A percentile compares a stretch with the other conserved stretches of the same genome.
Evolutionary conservation across 2,888 invertebrate species (phyloP).

Genomic region (Aphodius sticticus): DNA sequence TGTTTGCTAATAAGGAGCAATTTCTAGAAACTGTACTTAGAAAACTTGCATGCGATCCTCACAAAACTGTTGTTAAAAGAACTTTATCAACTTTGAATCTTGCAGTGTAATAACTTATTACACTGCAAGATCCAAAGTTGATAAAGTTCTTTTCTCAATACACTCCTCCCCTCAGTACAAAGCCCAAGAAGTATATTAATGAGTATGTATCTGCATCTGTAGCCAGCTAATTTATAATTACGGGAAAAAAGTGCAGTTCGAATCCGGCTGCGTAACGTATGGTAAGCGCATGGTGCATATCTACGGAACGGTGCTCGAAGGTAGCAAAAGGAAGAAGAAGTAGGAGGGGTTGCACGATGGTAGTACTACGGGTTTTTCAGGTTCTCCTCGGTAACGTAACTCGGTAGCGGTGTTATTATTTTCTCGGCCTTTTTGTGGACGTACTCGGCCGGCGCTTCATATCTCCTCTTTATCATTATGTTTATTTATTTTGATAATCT

Average conservation of each 20-base stretch:
- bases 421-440: not conserved
- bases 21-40: too few species aligned
- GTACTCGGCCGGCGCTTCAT: not conserved
- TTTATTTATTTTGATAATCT: conserved; percentile 20
- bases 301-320: not conserved
- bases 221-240: conserved; percentile 12
- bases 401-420: conserved; percentile 16
- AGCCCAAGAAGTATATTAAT: not conserved
- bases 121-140: not conserved
- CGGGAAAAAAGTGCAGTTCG: not conserved
- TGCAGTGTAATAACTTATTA: not conserved
- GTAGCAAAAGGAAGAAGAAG: not conserved
- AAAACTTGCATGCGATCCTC: too few species aligned
- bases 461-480: conserved; percentile 17
- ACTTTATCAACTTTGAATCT: too few species aligned
- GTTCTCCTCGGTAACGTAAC: not conserved
- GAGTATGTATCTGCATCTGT: not conserved
- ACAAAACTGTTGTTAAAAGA: too few species aligned
- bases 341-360: not conserved
- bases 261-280: not conserved
- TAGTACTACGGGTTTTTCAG: conserved; percentile 10
- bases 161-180: not conserved
- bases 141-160: not conserved
- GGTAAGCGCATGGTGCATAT: not conserved
- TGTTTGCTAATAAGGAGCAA: too few species aligned